Evolutionary conservation across 35 echinoderm and acorn worm species (phyloP), one percentile per base, ranked within the genome.

Genomic region (Stichopus chloronotus): DNA sequence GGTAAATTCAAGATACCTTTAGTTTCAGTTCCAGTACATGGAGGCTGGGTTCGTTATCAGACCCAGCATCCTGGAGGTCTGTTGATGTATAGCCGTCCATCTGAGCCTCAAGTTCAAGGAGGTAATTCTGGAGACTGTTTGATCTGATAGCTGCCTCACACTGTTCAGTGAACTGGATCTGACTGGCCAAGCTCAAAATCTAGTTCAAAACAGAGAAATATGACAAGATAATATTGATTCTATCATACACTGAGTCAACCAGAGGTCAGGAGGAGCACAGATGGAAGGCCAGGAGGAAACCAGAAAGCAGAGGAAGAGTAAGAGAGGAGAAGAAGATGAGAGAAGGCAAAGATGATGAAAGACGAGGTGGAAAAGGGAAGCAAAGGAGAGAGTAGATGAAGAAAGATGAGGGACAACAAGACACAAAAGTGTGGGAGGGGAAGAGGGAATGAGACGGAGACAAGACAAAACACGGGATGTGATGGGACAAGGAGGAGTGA

Each of bases 161-260:
- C 53, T 96, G 94, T 79, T 99, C 97, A 14, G 97, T 96, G 85
- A 96, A 99, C 68, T 96, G 97, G 30, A 99, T 99, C 91, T 99
- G 93, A 74, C 91, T 93, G 56, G 97, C 97, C 23, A 98, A 72
- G 65, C 97, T 93, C 23, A 98, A 59, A 57, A 98, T 98, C 97
- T 98, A 59, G n/a, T 6, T 90, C 11, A 19, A 74, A 82, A 30
- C 4, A 57, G 58, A 92, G 20, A 77, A 58, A 59, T 60, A 5
- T 22, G 19, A 56, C 56, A 87, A 17, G 79, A 82, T 4, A 23
- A 82, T 8, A 6, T 76, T 76, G 72, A n/a, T 76, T n/a, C 8
- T 17, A 76, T n/a, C 17, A n/a, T 6, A 17, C 5, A 6, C 4
- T 24, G 17, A 76, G 5, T 5, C 17, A 76, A n/a, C 5, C 8